Conservation (phyloP, 2,888 invertebrate genomes). For the Anarsia innoxiella region DNA sequence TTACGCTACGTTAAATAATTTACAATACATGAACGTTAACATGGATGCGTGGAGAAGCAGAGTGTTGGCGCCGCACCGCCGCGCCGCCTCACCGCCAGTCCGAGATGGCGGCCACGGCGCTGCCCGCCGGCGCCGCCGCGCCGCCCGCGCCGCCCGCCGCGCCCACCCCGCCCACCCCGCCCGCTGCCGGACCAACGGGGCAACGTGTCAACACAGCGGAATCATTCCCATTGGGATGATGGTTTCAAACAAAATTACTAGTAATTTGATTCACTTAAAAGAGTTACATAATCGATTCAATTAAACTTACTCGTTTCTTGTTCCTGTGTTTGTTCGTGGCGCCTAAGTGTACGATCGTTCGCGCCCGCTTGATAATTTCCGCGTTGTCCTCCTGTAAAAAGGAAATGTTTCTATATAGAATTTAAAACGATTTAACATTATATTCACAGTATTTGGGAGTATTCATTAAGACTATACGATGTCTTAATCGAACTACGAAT, state of each 20-base stretch:
- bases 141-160: conserved; percentile 35
- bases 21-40: conserved; percentile 61
- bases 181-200: background rate
- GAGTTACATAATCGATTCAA: no score
- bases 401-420: no score
- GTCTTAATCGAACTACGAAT: no score
- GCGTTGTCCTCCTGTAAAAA: conserved; percentile 49
- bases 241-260: no score
- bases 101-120: conserved; percentile 71
- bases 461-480: no score
- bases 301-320: conserved; percentile 57
- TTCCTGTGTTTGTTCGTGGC: conserved; percentile 59
- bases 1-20: conserved; percentile 59
- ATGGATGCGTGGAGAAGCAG: conserved; percentile 54
- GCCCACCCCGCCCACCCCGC: no score
- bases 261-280: no score
- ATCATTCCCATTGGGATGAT: no score
- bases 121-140: conserved; percentile 70
- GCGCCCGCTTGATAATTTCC: conserved; percentile 54
- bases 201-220: no score
- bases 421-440: no score
- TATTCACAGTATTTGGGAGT: no score
- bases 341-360: conserved; percentile 59
- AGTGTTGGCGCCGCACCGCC: conserved; percentile 78
- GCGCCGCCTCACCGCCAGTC: conserved; percentile 76